Base-by-base conservation (phyloP, 1,140 invertebrate species). In the Procambarus virginalis region DNA sequence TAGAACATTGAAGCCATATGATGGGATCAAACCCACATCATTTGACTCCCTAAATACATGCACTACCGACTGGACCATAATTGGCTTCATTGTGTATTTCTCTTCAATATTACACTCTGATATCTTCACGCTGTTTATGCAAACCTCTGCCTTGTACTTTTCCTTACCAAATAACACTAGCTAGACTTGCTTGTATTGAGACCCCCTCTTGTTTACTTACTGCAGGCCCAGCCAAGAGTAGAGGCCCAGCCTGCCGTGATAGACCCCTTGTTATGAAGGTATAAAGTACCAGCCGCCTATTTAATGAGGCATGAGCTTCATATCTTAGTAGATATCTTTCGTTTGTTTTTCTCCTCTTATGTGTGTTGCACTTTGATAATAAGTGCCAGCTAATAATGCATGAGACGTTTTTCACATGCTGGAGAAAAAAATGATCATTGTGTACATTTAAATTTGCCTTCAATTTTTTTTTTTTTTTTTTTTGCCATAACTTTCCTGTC, bases 201-300 rank as follows among this genome's bases (percentile, higher is more conserved):
- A 68, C 80, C 10, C 34, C 34, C 34, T 34, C 34, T 60, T 68
- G 60, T 68, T 68, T 82, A 60, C 68, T 64, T 82, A 64, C 80
- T 48, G 60, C 80, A 82, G 80, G 80, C 55, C 22, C 80, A 82
- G 34, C 58, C 58, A 82, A 68, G 60, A 45, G 80, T 82, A 82
- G 80, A 46, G 60, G 58, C 22, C 48, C 22, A 17, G 8, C 17
- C 80, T 48, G 34, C 34, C 58, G 80, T 34, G 80, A 64, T 82
- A 82, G 60, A 20, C 58, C 80, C 68, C 80, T 82, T 46, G 34
- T 82, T 68, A 46, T 68, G 80, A 82, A 82, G 80, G 80, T 82
- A 82, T 60, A 17, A 9, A 82, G 58, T 60, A 45, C 9, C 68
- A 73, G n/a, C 68, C 4, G 22, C 68, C 6, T 34, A n/a, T 73